Evolutionary conservation across 2,888 invertebrate species (phyloP), one percentile per base, ranked within the genome.

Genomic region (Hirtodrosophila duncani): DNA sequence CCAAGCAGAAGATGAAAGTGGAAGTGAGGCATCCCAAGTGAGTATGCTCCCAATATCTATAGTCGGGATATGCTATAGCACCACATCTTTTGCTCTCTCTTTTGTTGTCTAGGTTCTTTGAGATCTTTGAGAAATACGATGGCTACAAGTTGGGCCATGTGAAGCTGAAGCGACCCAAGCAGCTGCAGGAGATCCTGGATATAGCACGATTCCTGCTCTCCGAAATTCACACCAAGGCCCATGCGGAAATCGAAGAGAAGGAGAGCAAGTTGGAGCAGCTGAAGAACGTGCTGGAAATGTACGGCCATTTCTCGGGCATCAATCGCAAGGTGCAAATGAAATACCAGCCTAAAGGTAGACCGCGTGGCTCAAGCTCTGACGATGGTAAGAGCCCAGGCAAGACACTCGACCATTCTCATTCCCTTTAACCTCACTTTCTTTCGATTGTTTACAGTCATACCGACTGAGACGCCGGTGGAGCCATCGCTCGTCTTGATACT

Each of bases 1-100:
- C 99, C 0, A 99, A 99, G 86, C 99, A 99, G 88, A 99, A 99
- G 88, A 99, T 99, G 99, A 99, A 99, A 88, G 98, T 99, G 67
- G 98, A 98, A 90, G 98, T 98, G 8, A 90, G 97, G 39, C 97
- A 98, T 90, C 94, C 94, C 2, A 96, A 96, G 94, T 95, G 87
- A 68, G 80, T 68, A 24, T 4, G 4, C 17, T n/a, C 14, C 6
- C 16, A 26, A n/a, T 11, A 3, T 3, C 23, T 0, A 1, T 8
- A 16, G 1, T 8, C 9, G n/a, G n/a, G n/a, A 7, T 11, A 21
- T 11, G 2, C 6, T 23, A 10, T 2, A 13, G 14, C n/a, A 1
- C 14, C 16, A 11, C 1, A n/a, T 21, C 7, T 3, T 3, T 1
- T 21, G 9, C 6, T 20, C 1, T 14, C 29, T 11, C 4, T 13